A percentile compares a stretch with the other conserved stretches of the same genome.
These are phyloP conservation scores for Verasper variegatus DNA, from an alignment of 2,113 vertebrate species.

Conservation along the genomic window DNA sequence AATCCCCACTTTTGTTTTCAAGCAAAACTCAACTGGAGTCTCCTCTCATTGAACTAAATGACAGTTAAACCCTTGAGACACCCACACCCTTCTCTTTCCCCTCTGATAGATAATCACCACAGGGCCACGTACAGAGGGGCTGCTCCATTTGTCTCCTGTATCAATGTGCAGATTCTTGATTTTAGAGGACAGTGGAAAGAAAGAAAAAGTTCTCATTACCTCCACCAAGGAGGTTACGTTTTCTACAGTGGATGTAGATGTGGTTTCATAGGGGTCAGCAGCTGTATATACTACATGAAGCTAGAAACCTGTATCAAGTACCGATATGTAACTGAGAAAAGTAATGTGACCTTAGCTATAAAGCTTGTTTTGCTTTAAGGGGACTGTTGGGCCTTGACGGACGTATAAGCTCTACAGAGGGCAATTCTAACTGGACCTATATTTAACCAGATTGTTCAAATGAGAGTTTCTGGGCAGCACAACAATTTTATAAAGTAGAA, in stretches of 20 bases:
- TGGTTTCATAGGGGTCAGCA: too few species aligned
- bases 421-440: too few species aligned
- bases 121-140: background rate
- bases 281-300: too few species aligned
- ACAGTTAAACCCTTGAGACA: constrained; percentile 47
- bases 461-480: background rate
- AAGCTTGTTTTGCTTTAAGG: background rate
- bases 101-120: constrained; percentile 28
- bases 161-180: constrained; percentile 14
- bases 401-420: background rate
- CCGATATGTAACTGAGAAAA: too few species aligned
- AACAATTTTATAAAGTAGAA: background rate
- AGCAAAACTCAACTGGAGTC: background rate
- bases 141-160: constrained; percentile 1
- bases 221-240: too few species aligned
- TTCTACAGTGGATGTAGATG: too few species aligned
- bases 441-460: background rate
- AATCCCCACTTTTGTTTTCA: background rate
- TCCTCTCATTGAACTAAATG: constrained; percentile 35
- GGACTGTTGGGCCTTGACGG: background rate
- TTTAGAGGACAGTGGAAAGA: background rate
- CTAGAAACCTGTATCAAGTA: too few species aligned
- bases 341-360: too few species aligned
- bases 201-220: too few species aligned
- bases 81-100: constrained; percentile 43